phyloP scores from a whole-genome alignment of 2,797 vertebrate genomes.

The Pogoniulus pusillus region DNA sequence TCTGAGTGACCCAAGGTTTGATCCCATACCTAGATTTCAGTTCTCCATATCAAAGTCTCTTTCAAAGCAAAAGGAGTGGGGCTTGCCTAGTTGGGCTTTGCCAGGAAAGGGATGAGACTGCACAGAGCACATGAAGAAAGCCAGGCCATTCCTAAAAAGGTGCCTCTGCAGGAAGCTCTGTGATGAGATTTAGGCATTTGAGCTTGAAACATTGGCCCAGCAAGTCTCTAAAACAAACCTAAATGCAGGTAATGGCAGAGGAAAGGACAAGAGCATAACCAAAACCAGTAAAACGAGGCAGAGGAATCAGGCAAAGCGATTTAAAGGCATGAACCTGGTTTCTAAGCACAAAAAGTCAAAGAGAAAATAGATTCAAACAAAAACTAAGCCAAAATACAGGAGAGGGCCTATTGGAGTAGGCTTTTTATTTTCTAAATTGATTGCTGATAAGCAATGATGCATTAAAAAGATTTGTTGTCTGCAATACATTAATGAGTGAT shows the following conservation, averaged over 20 bases:
- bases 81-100: neutral
- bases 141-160: neutral
- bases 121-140: neutral
- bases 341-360: neutral
- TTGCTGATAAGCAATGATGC: neutral
- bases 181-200: neutral
- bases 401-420: neutral
- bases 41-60: neutral
- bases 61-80: neutral
- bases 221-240: neutral
- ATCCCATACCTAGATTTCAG: neutral
- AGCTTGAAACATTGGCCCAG: neutral
- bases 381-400: neutral
- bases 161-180: neutral
- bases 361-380: neutral
- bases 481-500: conserved; percentile 38
- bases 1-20: neutral
- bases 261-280: neutral
- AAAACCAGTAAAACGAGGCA: neutral
- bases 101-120: neutral
- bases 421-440: neutral
- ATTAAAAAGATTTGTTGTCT: conserved; percentile 47
- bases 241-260: neutral
- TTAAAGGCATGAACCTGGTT: neutral
- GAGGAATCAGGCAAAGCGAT: neutral